Conservation (phyloP, 2,888 invertebrate species). For the Eumacrocentrus americanus region DNA sequence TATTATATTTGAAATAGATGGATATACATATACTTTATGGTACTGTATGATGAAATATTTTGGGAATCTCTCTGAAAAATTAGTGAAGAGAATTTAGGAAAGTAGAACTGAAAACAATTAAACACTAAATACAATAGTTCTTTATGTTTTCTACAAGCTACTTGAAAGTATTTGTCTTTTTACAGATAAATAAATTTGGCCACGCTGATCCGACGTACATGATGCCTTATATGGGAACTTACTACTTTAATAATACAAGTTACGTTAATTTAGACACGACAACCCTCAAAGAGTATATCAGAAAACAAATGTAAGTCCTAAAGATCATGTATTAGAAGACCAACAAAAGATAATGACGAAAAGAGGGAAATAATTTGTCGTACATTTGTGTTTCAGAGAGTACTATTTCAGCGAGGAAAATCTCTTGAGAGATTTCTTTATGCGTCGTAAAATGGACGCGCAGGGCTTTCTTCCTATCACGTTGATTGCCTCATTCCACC, state of each 20-base stretch:
- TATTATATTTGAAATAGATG: not conserved
- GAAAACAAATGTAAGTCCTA: slow-evolving; percentile 85
- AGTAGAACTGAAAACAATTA: slow-evolving; percentile 48
- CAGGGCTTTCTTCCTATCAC: slow-evolving; percentile 93
- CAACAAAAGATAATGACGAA: not conserved
- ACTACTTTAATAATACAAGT: slow-evolving; percentile 68
- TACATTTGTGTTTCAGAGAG: slow-evolving; percentile 76
- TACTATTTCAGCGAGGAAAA: slow-evolving; percentile 99
- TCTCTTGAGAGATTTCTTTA: slow-evolving; percentile 92
- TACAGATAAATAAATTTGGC: slow-evolving; percentile 56
- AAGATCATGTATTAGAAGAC: no score
- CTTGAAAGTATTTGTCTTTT: no score
- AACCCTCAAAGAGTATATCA: slow-evolving; percentile 82
- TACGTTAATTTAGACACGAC: slow-evolving; percentile 67
- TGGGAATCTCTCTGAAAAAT: slow-evolving; percentile 38
- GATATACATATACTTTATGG: not conserved
- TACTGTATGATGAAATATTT: slow-evolving; percentile 9
- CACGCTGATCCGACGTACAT: slow-evolving; percentile 53
- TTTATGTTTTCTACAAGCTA: no score
- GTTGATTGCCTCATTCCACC: slow-evolving; percentile 94
- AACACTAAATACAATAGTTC: no score
- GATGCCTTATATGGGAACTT: slow-evolving; percentile 68
- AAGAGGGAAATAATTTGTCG: not conserved
- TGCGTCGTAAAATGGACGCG: slow-evolving; percentile 94
- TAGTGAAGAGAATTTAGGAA: slow-evolving; percentile 33